A percentile compares a stretch with the other conserved stretches of the same genome.
These are phyloP conservation scores for Myotis vivesi DNA, from an alignment of 2,797 vertebrate genomes.

Conservation along the genomic window DNA sequence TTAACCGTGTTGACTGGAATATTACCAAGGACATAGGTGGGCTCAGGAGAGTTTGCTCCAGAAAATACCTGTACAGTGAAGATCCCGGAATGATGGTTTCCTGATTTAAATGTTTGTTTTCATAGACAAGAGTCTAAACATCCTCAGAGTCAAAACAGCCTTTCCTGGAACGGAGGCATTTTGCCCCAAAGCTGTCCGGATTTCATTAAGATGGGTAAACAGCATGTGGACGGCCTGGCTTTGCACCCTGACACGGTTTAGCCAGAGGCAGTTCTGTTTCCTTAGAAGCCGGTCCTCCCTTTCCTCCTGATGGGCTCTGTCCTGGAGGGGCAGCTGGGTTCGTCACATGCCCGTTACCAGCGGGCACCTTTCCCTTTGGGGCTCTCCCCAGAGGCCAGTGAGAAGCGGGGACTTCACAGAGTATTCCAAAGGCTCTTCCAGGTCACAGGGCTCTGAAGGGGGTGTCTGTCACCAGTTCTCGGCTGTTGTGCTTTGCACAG, in stretches of 20 bases:
- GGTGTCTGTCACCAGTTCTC: slow-evolving; percentile 64
- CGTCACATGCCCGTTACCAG: background rate
- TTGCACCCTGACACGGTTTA: background rate
- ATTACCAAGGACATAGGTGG: background rate
- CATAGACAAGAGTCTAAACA: slow-evolving; percentile 50
- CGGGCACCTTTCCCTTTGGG: background rate
- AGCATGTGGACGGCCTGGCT: slow-evolving; percentile 50
- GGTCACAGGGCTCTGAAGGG: slow-evolving; percentile 62
- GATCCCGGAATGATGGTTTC: background rate
- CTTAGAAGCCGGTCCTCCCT: background rate
- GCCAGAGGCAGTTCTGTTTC: background rate
- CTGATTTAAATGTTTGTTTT: slow-evolving; percentile 62
- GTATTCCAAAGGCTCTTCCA: slow-evolving; percentile 55
- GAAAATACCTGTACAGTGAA: slow-evolving; percentile 45
- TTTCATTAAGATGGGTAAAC: slow-evolving; percentile 56
- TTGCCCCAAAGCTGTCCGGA: slow-evolving; percentile 27
- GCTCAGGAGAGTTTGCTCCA: background rate
- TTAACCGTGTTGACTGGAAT: background rate
- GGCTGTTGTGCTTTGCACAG: slow-evolving; percentile 62
- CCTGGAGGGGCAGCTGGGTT: background rate
- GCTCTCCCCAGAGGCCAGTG: background rate
- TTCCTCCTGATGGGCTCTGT: background rate
- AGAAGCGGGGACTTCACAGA: background rate
- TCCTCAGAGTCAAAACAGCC: slow-evolving; percentile 32
- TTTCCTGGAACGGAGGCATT: slow-evolving; percentile 64